These are phyloP conservation scores for Prinia subflava DNA, from an alignment of 2,113 vertebrate genomes.

Conservation along the genomic window DNA sequence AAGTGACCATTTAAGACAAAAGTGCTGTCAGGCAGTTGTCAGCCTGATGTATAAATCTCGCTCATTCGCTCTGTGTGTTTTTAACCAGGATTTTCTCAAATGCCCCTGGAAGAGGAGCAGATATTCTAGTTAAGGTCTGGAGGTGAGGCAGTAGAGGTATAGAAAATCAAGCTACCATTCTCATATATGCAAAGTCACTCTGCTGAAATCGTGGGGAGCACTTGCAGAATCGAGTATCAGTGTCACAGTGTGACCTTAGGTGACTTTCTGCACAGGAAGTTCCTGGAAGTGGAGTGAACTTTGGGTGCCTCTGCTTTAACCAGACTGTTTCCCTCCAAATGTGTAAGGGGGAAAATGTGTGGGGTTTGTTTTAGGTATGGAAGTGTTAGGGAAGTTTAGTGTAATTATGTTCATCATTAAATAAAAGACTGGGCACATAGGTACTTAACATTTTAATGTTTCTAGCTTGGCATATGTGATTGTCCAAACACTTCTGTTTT, in stretches of 20 bases:
- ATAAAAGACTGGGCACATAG: not conserved
- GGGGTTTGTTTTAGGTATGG: not conserved
- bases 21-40: not conserved
- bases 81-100: not conserved
- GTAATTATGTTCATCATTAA: not conserved
- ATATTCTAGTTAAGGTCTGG: not conserved
- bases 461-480: not conserved
- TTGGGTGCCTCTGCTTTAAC: not conserved
- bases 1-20: not conserved
- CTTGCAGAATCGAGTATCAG: not conserved
- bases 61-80: not conserved
- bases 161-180: not conserved
- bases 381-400: not conserved
- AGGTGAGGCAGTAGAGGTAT: not conserved
- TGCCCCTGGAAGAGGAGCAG: not conserved
- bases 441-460: not conserved
- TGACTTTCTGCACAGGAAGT: not conserved
- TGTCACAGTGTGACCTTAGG: accelerated
- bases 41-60: not conserved
- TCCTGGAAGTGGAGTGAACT: not conserved
- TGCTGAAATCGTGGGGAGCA: not conserved
- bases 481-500: not conserved
- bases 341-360: not conserved
- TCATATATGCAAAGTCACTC: not conserved
- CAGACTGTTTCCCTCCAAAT: not conserved